Percentiles rank a stretch among this genome's conserved stretches.
Evolutionary conservation across 2,888 invertebrate genomes (phyloP).

Genomic region (Athalia cordata): DNA sequence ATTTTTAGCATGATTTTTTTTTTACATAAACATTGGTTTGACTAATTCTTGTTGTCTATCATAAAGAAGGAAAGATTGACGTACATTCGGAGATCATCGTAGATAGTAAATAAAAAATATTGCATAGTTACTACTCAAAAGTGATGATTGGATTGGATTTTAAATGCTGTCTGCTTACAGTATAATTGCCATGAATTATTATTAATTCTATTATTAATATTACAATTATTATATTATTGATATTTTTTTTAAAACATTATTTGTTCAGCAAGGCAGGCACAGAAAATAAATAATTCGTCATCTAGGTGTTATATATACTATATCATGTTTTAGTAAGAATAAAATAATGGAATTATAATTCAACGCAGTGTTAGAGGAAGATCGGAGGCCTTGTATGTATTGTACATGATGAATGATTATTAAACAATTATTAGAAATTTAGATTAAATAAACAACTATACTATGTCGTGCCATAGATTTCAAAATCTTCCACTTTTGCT

Average conservation of each 20-base stretch:
- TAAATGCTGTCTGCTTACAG: not conserved
- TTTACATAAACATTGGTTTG: not conserved
- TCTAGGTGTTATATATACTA: constrained; percentile 40
- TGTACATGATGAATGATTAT: constrained; percentile 22
- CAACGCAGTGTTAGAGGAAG: constrained; percentile 41
- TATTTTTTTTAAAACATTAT: too few species aligned
- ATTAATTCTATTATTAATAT: too few species aligned
- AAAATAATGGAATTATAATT: constrained; percentile 46
- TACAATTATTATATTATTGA: too few species aligned
- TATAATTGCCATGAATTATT: too few species aligned
- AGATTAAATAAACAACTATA: constrained; percentile 24
- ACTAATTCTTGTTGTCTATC: not conserved
- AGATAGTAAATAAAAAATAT: constrained; percentile 32
- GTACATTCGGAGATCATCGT: constrained; percentile 28
- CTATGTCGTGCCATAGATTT: constrained; percentile 33
- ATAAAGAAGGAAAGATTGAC: not conserved
- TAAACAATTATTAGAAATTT: constrained; percentile 15
- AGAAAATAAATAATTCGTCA: too few species aligned
- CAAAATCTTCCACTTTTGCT: constrained; percentile 21
- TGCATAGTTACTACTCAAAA: constrained; percentile 25
- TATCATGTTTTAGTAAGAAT: constrained; percentile 38
- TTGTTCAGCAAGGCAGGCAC: too few species aligned
- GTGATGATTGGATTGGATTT: not conserved
- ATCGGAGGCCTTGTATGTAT: constrained; percentile 17
- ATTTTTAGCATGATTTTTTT: constrained; percentile 1